Evolutionary conservation across 2,888 invertebrate species (phyloP), one percentile per base, ranked within the genome.

Genomic region (Caenorhabditis plicata): DNA sequence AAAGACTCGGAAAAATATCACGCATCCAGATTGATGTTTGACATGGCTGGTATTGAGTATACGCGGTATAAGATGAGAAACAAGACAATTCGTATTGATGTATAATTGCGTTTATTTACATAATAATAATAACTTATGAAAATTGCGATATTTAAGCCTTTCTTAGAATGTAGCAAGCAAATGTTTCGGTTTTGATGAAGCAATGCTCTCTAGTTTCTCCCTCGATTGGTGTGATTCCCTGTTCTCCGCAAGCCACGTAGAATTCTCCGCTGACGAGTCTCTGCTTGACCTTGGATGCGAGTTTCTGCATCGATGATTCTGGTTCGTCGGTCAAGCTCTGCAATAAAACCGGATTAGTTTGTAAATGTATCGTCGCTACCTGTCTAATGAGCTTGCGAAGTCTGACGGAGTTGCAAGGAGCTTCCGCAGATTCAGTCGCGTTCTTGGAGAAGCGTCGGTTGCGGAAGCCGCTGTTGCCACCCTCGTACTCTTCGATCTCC

Each of bases 161-260:
- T 57, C 63, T 52, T 33, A 67, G 55, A 17, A 67, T 56, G 39
- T 67, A 67, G 40, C 67, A 67, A 35, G 56, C 60, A 36, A 67
- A 67, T 5, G 45, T 56, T 35, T 48, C 48, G 31, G 60, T 40
- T 31, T 64, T 54, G 40, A 68, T 60, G 49, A 55, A 63, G 47
- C 67, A 68, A 44, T 68, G 67, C 36, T 68, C 67, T 8, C 67
- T 41, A 27, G 46, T 42, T 39, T 68, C 67, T 36, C 58, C 64
- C n/a, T 51, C 57, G 39, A 68, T 43, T 20, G 67, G 67, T 11
- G 57, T 50, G 27, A 68, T 46, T 44, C 66, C 66, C 41, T 64
- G 58, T 27, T 64, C 60, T 33, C 67, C 67, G 45, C 67, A 68
- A 22, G 67, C 67, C 17, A 68, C 67, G 53, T 68, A 68, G 60